Percentiles rank a stretch among this genome's conserved stretches.
Evolutionary conservation across 2,888 invertebrate species (phyloP).

Genomic region (Molorchus minor): DNA sequence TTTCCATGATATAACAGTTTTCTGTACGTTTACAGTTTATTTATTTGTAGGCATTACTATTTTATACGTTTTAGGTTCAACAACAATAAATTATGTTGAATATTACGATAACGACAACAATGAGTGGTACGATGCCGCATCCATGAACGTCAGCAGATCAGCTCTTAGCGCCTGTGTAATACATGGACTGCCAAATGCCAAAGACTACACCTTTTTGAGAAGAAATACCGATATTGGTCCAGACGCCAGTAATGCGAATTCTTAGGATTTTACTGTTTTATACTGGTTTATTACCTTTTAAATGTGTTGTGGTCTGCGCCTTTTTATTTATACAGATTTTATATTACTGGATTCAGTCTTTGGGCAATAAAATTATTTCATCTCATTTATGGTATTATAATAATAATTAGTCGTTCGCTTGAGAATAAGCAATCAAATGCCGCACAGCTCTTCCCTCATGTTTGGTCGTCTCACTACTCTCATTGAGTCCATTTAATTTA

Average conservation of each 20-base stretch:
- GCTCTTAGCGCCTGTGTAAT: constrained; percentile 83
- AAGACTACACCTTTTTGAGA: constrained; percentile 69
- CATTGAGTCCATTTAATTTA: too few species aligned
- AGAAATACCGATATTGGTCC: constrained; percentile 51
- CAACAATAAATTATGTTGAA: constrained; percentile 79
- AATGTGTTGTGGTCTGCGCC: constrained; percentile 49
- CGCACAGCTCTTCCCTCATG: background rate
- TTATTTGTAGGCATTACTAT: too few species aligned
- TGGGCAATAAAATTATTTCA: constrained; percentile 37
- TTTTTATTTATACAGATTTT: constrained; percentile 52
- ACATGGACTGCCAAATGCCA: constrained; percentile 73
- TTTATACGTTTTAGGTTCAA: constrained; percentile 68
- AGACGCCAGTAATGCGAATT: constrained; percentile 48
- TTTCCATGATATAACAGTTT: too few species aligned
- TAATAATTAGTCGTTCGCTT: background rate
- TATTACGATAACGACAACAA: constrained; percentile 72
- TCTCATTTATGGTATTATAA: constrained; percentile 5
- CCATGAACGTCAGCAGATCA: constrained; percentile 84
- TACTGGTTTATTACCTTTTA: constrained; percentile 14
- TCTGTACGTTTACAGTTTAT: too few species aligned
- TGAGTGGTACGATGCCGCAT: constrained; percentile 75
- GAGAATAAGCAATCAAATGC: background rate
- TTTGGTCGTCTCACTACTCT: too few species aligned
- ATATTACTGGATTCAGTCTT: constrained; percentile 33
- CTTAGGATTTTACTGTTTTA: constrained; percentile 22